Percentiles rank a stretch among this genome's conserved stretches.
Conservation (phyloP, 2,113 vertebrate species). For the Halichoeres trimaculatus region DNA sequence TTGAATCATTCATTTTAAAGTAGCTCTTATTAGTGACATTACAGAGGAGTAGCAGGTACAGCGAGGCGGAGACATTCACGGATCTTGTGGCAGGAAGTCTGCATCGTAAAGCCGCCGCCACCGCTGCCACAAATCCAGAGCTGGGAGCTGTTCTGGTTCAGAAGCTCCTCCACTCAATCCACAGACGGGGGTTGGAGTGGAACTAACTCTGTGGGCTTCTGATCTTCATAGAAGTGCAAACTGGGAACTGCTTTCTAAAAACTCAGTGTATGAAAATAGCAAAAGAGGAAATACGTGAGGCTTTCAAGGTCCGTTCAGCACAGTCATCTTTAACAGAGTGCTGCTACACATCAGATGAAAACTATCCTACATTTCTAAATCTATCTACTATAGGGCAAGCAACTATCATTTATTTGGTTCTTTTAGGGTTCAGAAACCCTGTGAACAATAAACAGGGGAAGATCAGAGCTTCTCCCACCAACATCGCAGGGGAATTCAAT, state of each 20-base stretch:
- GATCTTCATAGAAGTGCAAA: not conserved
- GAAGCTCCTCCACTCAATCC: not conserved
- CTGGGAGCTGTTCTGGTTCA: constrained; percentile 15
- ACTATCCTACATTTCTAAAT: constrained; percentile 31
- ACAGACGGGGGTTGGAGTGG: not conserved
- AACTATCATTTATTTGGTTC: constrained; percentile 36
- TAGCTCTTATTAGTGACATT: constrained; percentile 23
- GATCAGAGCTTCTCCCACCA: constrained; percentile 4
- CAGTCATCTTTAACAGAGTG: constrained; percentile 37
- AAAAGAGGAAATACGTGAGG: constrained; percentile 14
- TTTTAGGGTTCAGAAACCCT: not conserved
- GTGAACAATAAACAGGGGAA: not conserved
- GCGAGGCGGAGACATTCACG: constrained; percentile 40
- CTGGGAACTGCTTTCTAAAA: constrained; percentile 10
- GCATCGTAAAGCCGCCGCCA: constrained; percentile 45
- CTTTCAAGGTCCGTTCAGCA: constrained; percentile 29
- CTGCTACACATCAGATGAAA: constrained; percentile 46
- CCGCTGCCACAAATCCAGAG: constrained; percentile 40
- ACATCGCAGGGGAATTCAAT: not conserved
- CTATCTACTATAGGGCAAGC: constrained; percentile 28
- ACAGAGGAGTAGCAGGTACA: constrained; percentile 18
- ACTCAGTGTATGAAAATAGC: constrained; percentile 3
- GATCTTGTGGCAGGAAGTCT: constrained; percentile 9
- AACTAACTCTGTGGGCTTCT: not conserved
- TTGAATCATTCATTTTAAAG: constrained; percentile 36